These are phyloP conservation scores for Balearica regulorum DNA, from an alignment of 2,797 vertebrate species.

Conservation along the genomic window DNA sequence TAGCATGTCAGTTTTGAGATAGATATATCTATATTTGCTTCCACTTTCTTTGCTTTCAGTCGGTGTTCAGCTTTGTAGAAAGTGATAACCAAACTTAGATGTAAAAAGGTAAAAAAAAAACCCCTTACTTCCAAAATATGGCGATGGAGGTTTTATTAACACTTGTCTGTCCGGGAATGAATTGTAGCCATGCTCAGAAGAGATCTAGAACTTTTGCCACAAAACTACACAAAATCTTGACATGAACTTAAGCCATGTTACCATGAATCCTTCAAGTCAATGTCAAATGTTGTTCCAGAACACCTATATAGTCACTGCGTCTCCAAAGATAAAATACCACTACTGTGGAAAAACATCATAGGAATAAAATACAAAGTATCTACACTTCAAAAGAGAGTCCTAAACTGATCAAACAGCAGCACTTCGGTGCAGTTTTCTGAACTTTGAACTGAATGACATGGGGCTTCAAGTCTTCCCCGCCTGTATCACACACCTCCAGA, in stretches of 20 bases:
- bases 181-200: not conserved
- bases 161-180: not conserved
- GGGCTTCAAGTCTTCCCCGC: not conserved
- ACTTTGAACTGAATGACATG: not conserved
- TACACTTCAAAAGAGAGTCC: not conserved
- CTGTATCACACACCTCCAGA: not conserved
- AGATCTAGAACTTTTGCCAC: not conserved
- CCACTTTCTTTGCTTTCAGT: not conserved
- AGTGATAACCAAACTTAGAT: not conserved
- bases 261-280: not conserved
- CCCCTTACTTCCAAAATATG: not conserved
- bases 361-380: not conserved
- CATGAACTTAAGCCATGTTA: not conserved
- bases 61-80: not conserved
- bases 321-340: not conserved
- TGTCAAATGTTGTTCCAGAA: constrained; percentile 23
- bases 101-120: not conserved
- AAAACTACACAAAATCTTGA: constrained; percentile 14
- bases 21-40: not conserved
- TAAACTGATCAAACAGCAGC: not conserved
- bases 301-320: not conserved
- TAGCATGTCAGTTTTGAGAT: not conserved
- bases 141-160: not conserved
- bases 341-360: not conserved
- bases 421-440: not conserved